These are phyloP conservation scores for Galaxias olidus DNA, from an alignment of 2,797 vertebrate species.

Conservation along the genomic window DNA sequence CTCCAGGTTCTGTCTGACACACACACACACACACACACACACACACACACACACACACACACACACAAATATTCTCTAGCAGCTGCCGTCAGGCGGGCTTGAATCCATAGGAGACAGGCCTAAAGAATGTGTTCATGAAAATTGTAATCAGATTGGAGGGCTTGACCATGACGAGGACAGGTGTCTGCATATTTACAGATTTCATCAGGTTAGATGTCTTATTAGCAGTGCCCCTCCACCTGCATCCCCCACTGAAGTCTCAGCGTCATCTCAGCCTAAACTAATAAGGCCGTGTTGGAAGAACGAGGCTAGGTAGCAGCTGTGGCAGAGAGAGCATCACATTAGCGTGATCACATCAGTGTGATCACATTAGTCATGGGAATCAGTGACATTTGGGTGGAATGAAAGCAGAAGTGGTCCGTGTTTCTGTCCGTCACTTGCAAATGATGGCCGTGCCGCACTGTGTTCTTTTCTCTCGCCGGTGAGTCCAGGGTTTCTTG, in stretches of 20 bases:
- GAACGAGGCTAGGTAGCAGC: slow-evolving; percentile 26
- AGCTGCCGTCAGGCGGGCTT: too few species aligned
- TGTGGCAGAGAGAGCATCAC: slow-evolving; percentile 38
- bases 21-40: too few species aligned
- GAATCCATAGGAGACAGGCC: too few species aligned
- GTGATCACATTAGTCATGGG: slow-evolving; percentile 37
- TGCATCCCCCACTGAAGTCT: neutral
- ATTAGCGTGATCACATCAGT: slow-evolving; percentile 37
- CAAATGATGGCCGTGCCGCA: too few species aligned
- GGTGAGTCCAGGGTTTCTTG: too few species aligned
- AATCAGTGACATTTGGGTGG: slow-evolving; percentile 34
- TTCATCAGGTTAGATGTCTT: too few species aligned
- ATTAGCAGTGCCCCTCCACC: neutral
- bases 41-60: too few species aligned
- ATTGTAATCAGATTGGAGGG: neutral
- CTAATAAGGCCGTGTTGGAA: neutral
- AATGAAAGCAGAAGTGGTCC: slow-evolving; percentile 49
- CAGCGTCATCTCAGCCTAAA: slow-evolving; percentile 8
- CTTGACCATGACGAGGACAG: neutral
- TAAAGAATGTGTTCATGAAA: too few species aligned
- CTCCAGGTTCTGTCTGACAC: too few species aligned
- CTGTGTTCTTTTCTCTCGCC: neutral
- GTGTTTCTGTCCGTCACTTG: slow-evolving; percentile 48
- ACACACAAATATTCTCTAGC: too few species aligned
- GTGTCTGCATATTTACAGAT: too few species aligned